Evolutionary conservation across 2,888 invertebrate genomes (phyloP), one percentile per base, ranked within the genome.

Genomic region (Trileptium ribeirensis): DNA sequence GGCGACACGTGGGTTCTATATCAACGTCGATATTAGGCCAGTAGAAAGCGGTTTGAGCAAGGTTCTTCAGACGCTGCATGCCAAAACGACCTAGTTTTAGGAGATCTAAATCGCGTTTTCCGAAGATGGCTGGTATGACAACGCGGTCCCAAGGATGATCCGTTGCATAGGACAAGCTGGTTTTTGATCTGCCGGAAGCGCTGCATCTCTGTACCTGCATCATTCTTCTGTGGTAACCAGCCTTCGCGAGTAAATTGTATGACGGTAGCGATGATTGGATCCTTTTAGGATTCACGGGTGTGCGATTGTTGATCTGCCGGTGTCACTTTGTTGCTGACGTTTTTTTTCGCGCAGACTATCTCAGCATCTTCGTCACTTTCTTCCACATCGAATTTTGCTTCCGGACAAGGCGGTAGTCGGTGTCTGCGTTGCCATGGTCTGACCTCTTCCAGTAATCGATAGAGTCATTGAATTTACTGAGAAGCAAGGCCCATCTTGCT

Each of bases 371-470:
- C 70, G n/a, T 84, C 79, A 15, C 29, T 36, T 51, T 83, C 79
- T 33, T 79, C 79, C 77, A 19, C 37, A 38, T 81, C 82, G 31
- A 74, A 83, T 33, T 70, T 19, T 67, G 37, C 33, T 34, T 82
- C 0, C 1, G 15, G n/a, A n/a, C 39, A 33, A 1, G 79, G 15
- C 83, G 83, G 81, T 84, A 83, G 24, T 84, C 74, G 15, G 79
- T 79, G 67, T 84, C 83, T 34, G 83, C 84, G 64, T 83, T 83
- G 29, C 36, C 82, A 34, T 83, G 83, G 8, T 79, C 75, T 15
- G 79, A 3, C 15, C 74, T 79, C 8, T 79, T 75, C 33, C 79
- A 8, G 38, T 34, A 77, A 3, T 77, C 77, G 8, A 77, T 77
- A 15, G 33, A n/a, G 77, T 77, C 8, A 29, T 79, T 77, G 31